Percentiles rank a stretch among this genome's conserved stretches.
Conservation (phyloP, 1,140 invertebrate genomes). For the Odontomachus brunneus region DNA sequence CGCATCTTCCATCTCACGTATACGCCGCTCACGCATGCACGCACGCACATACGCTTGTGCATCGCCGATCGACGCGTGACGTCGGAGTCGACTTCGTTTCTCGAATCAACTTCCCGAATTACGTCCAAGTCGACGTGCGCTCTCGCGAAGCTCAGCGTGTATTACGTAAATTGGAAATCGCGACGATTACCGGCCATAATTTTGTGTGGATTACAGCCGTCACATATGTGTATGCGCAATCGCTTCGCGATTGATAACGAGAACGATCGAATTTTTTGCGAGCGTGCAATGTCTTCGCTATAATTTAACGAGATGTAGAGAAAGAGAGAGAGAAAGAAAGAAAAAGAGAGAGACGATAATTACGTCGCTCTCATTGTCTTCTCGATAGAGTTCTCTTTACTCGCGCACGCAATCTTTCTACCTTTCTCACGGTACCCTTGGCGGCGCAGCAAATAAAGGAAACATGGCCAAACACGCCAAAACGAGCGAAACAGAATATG, state of each 20-base stretch:
- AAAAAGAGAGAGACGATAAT: neutral
- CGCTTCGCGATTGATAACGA: neutral
- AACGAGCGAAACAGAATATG: slow-evolving; percentile 63
- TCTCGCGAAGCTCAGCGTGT: neutral
- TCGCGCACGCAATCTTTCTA: slow-evolving; percentile 44
- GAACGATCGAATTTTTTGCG: slow-evolving; percentile 1
- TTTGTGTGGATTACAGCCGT: slow-evolving; percentile 6
- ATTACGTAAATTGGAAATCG: slow-evolving; percentile 23
- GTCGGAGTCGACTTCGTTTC: neutral
- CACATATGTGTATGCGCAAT: neutral
- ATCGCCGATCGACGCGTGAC: slow-evolving; percentile 29
- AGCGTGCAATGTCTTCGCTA: slow-evolving; percentile 22
- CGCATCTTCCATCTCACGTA: slow-evolving; percentile 56
- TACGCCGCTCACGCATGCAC: slow-evolving; percentile 64
- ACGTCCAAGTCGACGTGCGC: neutral
- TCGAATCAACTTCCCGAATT: slow-evolving; percentile 26
- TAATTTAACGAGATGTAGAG: neutral
- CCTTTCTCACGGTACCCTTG: slow-evolving; percentile 12
- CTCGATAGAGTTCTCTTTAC: slow-evolving; percentile 43
- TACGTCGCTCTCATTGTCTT: slow-evolving; percentile 58
- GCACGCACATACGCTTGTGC: slow-evolving; percentile 38
- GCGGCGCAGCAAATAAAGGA: slow-evolving; percentile 63
- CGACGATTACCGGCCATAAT: neutral
- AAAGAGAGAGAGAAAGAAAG: neutral
- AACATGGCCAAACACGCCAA: slow-evolving; percentile 63